These are phyloP conservation scores for Gnathonemus echidnorhynchus DNA, from an alignment of 2,113 vertebrate species.

Conservation along the genomic window DNA sequence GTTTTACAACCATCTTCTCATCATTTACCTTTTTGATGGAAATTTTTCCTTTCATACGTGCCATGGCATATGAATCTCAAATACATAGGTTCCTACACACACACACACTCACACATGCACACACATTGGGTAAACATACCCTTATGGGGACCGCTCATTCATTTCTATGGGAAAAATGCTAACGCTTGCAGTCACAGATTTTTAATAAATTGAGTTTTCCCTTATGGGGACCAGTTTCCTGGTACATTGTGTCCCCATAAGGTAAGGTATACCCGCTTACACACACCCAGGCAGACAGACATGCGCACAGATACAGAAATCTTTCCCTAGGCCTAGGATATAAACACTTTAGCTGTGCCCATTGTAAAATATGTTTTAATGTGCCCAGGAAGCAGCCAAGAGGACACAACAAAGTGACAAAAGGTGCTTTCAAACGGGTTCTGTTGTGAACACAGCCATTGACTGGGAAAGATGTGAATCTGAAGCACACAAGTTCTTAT, in stretches of 20 bases:
- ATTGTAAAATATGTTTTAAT: neutral
- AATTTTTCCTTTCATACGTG: neutral
- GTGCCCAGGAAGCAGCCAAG: slow-evolving; percentile 9
- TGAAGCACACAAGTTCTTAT: slow-evolving; percentile 26
- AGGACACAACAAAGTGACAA: slow-evolving; percentile 30
- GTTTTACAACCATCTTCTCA: neutral
- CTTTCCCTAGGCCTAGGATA: neutral
- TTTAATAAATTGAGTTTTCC: too few relatives aligned
- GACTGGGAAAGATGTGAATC: slow-evolving; percentile 38
- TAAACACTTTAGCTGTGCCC: neutral
- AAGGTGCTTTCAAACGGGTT: slow-evolving; percentile 25
- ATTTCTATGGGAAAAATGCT: too few relatives aligned
- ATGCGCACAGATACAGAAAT: neutral
- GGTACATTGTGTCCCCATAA: too few relatives aligned
- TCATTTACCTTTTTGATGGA: neutral
- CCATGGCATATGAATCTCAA: neutral
- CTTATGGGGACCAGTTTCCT: too few relatives aligned
- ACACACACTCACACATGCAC: neutral
- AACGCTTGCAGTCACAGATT: too few relatives aligned
- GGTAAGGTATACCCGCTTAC: neutral
- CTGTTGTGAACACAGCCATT: slow-evolving; percentile 28
- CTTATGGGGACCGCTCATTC: too few relatives aligned
- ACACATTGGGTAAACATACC: too few relatives aligned
- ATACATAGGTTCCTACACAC: neutral
- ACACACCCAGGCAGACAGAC: neutral